These are phyloP conservation scores for Aldabrachelys gigantea DNA, from an alignment of 2,113 vertebrate species.

Conservation along the genomic window DNA sequence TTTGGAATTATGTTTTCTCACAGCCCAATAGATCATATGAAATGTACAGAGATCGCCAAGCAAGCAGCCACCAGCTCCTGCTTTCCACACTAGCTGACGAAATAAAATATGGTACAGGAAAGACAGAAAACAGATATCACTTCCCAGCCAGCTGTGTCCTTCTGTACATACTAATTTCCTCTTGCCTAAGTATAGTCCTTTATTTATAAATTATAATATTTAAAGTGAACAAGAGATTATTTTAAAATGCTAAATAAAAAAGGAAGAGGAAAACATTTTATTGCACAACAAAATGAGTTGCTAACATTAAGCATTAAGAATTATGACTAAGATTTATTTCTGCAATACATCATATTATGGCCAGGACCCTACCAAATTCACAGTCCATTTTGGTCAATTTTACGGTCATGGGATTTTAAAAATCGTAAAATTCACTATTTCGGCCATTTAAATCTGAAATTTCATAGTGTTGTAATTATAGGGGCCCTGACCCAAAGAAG, in stretches of 20 bases:
- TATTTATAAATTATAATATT: neutral
- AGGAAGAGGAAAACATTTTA: constrained; percentile 5
- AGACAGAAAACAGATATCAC: neutral
- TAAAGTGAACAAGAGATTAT: constrained; percentile 25
- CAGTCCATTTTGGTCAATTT: too few species aligned
- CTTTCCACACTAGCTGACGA: neutral
- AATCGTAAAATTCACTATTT: too few species aligned
- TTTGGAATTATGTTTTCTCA: neutral
- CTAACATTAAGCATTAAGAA: neutral
- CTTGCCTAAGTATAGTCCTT: neutral
- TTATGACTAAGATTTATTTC: neutral
- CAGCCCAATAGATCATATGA: neutral
- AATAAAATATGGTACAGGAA: neutral
- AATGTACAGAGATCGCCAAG: neutral
- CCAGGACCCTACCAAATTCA: too few species aligned
- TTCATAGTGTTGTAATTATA: too few species aligned
- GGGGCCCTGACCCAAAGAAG: too few species aligned
- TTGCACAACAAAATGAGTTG: neutral
- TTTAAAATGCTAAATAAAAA: constrained; percentile 22
- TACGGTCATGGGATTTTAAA: too few species aligned
- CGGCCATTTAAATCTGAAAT: too few species aligned
- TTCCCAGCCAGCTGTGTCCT: accelerated
- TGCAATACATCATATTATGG: neutral
- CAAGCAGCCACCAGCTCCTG: neutral
- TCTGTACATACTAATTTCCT: neutral